Conservation (phyloP, 2,797 vertebrate species). For the Typhlichthys subterraneus region DNA sequence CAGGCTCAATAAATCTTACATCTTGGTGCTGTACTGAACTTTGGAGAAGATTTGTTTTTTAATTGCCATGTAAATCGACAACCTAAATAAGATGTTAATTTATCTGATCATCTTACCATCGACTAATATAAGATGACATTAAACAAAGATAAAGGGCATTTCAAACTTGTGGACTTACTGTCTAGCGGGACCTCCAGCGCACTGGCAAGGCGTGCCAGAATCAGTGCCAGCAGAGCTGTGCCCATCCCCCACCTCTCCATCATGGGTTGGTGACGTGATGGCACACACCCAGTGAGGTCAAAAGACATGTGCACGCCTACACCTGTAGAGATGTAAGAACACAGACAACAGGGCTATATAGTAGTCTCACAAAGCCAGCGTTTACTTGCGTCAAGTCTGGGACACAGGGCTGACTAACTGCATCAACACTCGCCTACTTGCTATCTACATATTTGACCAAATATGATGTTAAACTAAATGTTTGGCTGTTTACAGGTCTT, state of each 20-base stretch:
- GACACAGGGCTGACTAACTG: too few relatives aligned
- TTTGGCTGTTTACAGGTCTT: too few relatives aligned
- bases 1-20: not conserved
- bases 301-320: slow-evolving; percentile 56
- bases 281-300: slow-evolving; percentile 62
- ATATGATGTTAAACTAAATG: too few relatives aligned
- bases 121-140: not conserved
- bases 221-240: slow-evolving; percentile 76
- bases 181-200: slow-evolving; percentile 95
- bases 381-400: too few relatives aligned
- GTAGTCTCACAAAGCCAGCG: too few relatives aligned
- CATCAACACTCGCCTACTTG: too few relatives aligned
- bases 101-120: too few relatives aligned
- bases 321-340: slow-evolving; percentile 49
- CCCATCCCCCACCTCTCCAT: slow-evolving; percentile 80
- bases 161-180: slow-evolving; percentile 80
- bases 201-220: slow-evolving; percentile 81
- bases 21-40: not conserved
- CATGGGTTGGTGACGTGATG: slow-evolving; percentile 64
- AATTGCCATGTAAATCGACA: too few relatives aligned
- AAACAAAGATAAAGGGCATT: not conserved
- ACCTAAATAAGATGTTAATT: too few relatives aligned
- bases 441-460: too few relatives aligned
- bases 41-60: too few relatives aligned
- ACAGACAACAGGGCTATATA: slow-evolving; percentile 20